Evolutionary conservation across 1,140 invertebrate genomes (phyloP), one percentile per base, ranked within the genome.

Genomic region (Propsilocerus akamusi): DNA sequence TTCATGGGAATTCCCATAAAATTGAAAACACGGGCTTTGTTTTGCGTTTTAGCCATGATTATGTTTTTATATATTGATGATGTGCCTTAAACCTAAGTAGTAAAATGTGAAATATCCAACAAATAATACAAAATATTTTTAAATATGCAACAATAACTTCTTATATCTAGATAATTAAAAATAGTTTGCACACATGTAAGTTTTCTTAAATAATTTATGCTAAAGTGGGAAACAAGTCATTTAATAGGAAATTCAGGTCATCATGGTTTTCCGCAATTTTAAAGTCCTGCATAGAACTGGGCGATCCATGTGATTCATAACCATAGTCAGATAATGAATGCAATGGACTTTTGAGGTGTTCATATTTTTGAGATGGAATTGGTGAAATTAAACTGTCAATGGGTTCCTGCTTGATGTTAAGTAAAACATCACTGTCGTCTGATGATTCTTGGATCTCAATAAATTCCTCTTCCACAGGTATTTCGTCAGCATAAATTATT

Each of bases 251-350:
- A 20, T 41, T 17, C 8, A 41, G 17, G 14, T 41, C 34, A 41
- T 41, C 17, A 20, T 41, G 34, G 17, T 14, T 14, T 7, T 41
- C 34, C 8, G 17, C 22, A 2, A 41, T 14, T 17, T n/a, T 1
- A 20, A 41, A 41, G 10, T 41, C 34, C 8, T 41, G 5, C 22
- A 41, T 5, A 20, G 34, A 41, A 20, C 17, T 17, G 22, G 34
- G 34, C 22, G 34, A 41, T 41, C 34, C 34, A 20, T 41, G 34
- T 41, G 34, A 41, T 41, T 41, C 34, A 41, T 41, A 41, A 17
- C 34, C 34, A 20, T 20, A 14, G 22, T 41, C 34, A 5, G 34
- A 41, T 20, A 41, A 20, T 41, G 34, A 8, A 17, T 41, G 34
- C 1, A 5, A 20, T 5, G 34, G 34, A 41, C 34, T 41, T 17